phyloP scores from a whole-genome alignment of 2,797 vertebrate genomes.

The Nyctibius grandis region DNA sequence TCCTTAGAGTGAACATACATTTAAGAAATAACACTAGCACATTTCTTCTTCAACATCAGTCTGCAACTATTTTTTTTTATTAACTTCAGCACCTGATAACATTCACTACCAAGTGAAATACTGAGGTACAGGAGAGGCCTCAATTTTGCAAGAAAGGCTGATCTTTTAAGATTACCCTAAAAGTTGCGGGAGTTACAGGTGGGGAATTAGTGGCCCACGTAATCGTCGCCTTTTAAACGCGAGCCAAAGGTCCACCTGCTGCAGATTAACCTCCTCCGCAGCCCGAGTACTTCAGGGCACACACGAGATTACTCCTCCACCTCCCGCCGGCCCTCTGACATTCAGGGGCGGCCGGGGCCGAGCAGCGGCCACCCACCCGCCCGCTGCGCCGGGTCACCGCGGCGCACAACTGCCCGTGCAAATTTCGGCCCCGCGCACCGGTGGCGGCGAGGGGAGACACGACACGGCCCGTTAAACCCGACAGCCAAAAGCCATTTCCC shows the following conservation, averaged over 20 bases:
- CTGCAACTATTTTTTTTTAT: neutral
- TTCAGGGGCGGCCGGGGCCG: neutral
- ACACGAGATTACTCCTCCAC: neutral
- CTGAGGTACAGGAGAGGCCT: neutral
- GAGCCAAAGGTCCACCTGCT: conserved; percentile 9
- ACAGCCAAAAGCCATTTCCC: neutral
- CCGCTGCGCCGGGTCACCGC: neutral
- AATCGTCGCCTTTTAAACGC: neutral
- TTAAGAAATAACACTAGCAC: neutral
- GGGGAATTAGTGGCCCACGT: neutral
- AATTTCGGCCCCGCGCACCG: neutral
- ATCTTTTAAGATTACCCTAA: neutral
- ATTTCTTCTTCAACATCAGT: neutral
- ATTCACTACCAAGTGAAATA: neutral
- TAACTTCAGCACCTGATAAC: neutral
- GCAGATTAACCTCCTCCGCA: conserved; percentile 54
- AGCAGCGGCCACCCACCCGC: neutral
- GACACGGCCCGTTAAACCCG: neutral
- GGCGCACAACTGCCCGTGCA: neutral
- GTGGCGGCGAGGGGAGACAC: neutral
- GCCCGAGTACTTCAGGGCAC: neutral
- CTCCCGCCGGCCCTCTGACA: neutral
- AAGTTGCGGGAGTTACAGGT: conserved; percentile 12
- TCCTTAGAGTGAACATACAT: neutral
- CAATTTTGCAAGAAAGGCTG: neutral